These are phyloP conservation scores for Cacatua alba DNA, from an alignment of 2,113 vertebrate genomes.

Conservation along the genomic window DNA sequence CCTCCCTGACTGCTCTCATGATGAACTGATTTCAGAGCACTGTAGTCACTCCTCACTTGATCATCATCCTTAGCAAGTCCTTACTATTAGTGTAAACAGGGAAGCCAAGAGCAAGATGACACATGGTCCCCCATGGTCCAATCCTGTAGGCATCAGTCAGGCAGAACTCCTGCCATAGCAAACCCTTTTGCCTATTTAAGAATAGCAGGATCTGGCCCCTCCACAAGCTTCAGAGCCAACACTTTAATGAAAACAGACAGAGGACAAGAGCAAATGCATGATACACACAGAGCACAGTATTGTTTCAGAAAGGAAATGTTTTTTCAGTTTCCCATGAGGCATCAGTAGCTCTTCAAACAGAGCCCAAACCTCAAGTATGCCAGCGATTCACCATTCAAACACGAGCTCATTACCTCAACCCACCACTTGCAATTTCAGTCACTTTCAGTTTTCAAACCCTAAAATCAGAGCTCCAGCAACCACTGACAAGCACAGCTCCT, in stretches of 20 bases:
- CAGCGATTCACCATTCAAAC: conserved; percentile 48
- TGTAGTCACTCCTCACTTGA: background rate
- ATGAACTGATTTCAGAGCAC: background rate
- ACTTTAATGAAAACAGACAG: conserved; percentile 47
- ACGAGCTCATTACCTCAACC: conserved; percentile 34
- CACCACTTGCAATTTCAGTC: background rate
- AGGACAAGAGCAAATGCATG: conserved; percentile 37
- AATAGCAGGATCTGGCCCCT: background rate
- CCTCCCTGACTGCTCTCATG: background rate
- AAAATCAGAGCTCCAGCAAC: background rate
- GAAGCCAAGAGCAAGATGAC: background rate
- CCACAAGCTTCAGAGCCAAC: background rate
- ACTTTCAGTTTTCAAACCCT: background rate
- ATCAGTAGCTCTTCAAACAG: conserved; percentile 62
- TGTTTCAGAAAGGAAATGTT: conserved; percentile 66
- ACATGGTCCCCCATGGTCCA: background rate
- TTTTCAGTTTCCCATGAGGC: conserved; percentile 55
- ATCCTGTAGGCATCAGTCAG: background rate
- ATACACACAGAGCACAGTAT: conserved; percentile 1
- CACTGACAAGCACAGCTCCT: background rate
- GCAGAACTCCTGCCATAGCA: background rate
- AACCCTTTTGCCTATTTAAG: background rate
- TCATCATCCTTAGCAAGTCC: background rate
- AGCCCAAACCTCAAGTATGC: conserved; percentile 64
- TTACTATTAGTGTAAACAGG: background rate